Base-by-base conservation (phyloP, 2,797 vertebrate genomes). In the Chelidonichthys spinosus region DNA sequence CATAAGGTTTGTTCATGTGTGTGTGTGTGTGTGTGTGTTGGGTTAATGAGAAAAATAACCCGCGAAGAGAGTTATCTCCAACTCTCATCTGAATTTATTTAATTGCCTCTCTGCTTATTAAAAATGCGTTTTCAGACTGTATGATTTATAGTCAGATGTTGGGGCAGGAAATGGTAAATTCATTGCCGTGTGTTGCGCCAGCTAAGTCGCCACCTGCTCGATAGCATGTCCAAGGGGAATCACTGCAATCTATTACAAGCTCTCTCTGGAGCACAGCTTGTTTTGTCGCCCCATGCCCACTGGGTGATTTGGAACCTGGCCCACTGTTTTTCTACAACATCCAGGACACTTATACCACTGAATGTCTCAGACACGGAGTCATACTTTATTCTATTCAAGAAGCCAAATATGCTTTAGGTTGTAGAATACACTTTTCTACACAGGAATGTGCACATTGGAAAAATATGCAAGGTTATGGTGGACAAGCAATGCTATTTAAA, bases 181-280 rank as follows among this genome's bases (percentile, higher is more conserved):
- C 89, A 89, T 92, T 90, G 91, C 87, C 79, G 86, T 83, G 90
- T 89, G 88, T 92, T 92, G 83, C 91, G 88, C 91, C 90, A 93
- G 90, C 90, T 85, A 91, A 90, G 90, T 82, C 89, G 71, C 92
- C 93, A 94, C 93, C 93, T 94, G 93, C 92, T 93, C 90, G 83
- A 89, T 91, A 90, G 91, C 92, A 93, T 91, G 91, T 92, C 92
- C 88, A 67, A 85, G 62, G 91, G 92, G 92, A 94, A 93, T 88
- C 87, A 69, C 85, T 89, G 87, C 92, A 91, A 94, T 94, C 92
- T 93, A 94, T 94, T 93, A 94, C 90, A 92, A 87, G 87, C 90
- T 91, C 90, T 92, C 92, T 92, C 88, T 75, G 91, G 92, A 91
- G 92, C 91, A 88, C 89, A 92, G 91, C 93, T 92, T 92, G 93